Conservation (phyloP, 2,888 invertebrate species). For the Alcis repandata region DNA sequence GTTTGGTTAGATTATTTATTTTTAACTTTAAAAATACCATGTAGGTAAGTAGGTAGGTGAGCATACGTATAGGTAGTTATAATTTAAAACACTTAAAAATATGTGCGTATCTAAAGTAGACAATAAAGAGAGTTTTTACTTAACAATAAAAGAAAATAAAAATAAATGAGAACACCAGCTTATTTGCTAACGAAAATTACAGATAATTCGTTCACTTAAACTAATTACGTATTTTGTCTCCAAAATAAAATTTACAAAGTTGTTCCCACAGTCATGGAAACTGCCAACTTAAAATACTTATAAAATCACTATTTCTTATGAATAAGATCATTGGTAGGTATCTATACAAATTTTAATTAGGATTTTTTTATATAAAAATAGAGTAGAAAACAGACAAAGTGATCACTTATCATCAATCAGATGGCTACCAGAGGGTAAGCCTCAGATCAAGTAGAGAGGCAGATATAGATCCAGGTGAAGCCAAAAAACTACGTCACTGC, state of each 20-base stretch:
- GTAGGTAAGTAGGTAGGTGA: not conserved
- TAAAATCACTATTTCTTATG: constrained; percentile 1
- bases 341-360: not conserved
- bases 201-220: constrained; percentile 31
- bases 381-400: no score
- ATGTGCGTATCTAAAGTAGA: not conserved
- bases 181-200: constrained; percentile 16
- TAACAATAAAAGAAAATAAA: constrained; percentile 36
- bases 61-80: not conserved
- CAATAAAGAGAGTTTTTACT: constrained; percentile 2
- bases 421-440: no score
- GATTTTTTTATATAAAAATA: no score
- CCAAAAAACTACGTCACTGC: no score
- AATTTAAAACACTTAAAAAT: not conserved
- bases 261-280: constrained; percentile 6
- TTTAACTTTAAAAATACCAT: no score
- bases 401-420: no score
- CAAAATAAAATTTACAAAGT: constrained; percentile 20
- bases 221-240: constrained; percentile 49
- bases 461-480: no score
- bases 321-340: not conserved
- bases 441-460: no score
- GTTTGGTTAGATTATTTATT: no score
- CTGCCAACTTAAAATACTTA: constrained; percentile 16
- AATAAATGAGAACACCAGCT: constrained; percentile 13